These are phyloP conservation scores for Dicentrarchus labrax DNA, from an alignment of 2,113 vertebrate genomes.

Conservation along the genomic window DNA sequence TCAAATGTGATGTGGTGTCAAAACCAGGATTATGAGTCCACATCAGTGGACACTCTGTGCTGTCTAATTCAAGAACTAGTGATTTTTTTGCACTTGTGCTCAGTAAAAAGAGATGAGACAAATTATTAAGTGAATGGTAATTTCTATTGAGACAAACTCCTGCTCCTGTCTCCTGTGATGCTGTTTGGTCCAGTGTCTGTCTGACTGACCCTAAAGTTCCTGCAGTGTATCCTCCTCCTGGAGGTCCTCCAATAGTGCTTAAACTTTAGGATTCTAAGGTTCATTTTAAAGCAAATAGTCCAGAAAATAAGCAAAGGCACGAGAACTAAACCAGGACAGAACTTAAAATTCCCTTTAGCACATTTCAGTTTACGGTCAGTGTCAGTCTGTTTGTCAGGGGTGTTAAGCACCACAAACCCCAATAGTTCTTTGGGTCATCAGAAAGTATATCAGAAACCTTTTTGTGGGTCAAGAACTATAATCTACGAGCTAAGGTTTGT, in stretches of 20 bases:
- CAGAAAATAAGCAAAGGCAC: not conserved
- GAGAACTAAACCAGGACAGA: not conserved
- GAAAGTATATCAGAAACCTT: not conserved
- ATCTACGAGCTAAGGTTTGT: not conserved
- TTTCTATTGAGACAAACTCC: not conserved
- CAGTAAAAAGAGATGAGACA: not conserved
- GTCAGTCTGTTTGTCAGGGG: not conserved
- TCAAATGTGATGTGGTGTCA: too few relatives aligned
- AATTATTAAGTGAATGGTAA: not conserved
- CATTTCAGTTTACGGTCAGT: not conserved
- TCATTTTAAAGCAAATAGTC: too few relatives aligned
- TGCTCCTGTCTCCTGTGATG: not conserved
- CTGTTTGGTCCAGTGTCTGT: too few relatives aligned
- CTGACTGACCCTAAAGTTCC: too few relatives aligned
- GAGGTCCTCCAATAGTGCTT: too few relatives aligned
- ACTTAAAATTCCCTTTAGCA: not conserved
- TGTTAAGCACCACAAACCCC: not conserved
- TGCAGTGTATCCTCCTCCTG: too few relatives aligned
- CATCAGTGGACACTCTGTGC: too few relatives aligned
- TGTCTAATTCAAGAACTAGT: not conserved
- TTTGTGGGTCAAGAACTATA: not conserved
- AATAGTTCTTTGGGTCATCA: not conserved
- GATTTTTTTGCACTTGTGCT: not conserved
- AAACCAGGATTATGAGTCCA: too few relatives aligned
- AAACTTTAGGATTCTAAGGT: too few relatives aligned